Percentiles rank a stretch among this genome's conserved stretches.
Conservation (phyloP, 2,888 invertebrate genomes). For the Lobophora halterata region DNA sequence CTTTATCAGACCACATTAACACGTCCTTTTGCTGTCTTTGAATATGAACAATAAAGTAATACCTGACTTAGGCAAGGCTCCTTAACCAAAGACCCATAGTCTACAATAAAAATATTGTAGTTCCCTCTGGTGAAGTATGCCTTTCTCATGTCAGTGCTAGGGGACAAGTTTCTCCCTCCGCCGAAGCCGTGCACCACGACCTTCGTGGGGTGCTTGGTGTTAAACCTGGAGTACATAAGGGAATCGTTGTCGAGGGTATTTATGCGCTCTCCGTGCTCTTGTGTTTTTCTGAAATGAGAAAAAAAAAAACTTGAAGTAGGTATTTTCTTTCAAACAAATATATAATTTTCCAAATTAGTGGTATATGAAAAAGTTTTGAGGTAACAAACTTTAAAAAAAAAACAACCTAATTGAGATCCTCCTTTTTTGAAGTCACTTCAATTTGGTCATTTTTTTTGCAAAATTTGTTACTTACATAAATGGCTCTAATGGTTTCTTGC, state of each 20-base stretch:
- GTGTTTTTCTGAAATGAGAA: conserved; percentile 85
- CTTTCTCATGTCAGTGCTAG: conserved; percentile 91
- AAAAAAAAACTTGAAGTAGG: no score
- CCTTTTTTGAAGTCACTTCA: no score
- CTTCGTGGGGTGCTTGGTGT: conserved; percentile 89
- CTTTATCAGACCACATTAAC: no score
- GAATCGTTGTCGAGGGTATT: conserved; percentile 86
- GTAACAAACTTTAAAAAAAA: no score
- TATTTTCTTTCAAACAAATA: no score
- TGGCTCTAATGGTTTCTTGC: no score
- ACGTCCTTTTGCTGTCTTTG: no score
- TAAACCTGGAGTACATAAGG: conserved; percentile 87
- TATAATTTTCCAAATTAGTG: no score
- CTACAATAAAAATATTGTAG: conserved; percentile 93
- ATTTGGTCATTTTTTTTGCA: no score
- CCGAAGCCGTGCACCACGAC: conserved; percentile 96
- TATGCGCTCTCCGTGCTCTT: conserved; percentile 86
- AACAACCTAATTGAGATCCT: no score
- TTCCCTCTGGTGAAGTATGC: conserved; percentile 90
- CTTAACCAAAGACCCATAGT: conserved; percentile 88
- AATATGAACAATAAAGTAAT: conserved; percentile 18
- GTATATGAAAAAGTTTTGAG: no score
- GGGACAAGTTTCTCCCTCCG: conserved; percentile 89
- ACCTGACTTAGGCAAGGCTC: conserved; percentile 92
- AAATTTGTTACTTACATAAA: no score